phyloP scores from a whole-genome alignment of 2,113 vertebrate species.

The Centropristis striata region DNA sequence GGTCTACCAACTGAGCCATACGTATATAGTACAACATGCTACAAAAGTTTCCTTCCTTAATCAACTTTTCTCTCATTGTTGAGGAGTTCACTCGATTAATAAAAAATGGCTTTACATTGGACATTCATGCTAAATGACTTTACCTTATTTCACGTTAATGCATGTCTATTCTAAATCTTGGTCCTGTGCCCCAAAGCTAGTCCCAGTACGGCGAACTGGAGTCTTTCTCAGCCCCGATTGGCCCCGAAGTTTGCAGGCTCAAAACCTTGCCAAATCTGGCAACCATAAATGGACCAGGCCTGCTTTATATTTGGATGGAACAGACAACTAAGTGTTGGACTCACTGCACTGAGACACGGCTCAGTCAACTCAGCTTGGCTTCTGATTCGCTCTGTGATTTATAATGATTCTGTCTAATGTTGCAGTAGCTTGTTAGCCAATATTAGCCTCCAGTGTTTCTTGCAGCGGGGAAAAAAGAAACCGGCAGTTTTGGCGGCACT shows the following conservation, averaged over 20 bases:
- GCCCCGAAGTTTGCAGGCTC: neutral
- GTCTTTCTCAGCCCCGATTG: neutral
- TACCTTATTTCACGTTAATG: neutral
- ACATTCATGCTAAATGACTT: neutral
- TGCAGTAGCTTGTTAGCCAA: conserved; percentile 1
- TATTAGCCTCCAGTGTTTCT: neutral
- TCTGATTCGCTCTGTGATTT: neutral
- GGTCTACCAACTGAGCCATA: too few species aligned
- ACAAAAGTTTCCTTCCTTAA: neutral
- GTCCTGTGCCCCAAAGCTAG: neutral
- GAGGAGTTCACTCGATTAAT: neutral
- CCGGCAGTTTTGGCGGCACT: too few species aligned
- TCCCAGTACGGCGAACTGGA: neutral
- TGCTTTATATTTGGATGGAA: conserved; percentile 3
- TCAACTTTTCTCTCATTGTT: neutral
- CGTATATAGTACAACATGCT: too few species aligned
- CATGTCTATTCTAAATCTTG: neutral
- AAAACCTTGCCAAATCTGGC: conserved; percentile 17
- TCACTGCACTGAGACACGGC: neutral
- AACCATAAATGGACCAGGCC: neutral
- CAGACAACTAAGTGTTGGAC: conserved; percentile 5
- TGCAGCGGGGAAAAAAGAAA: too few species aligned
- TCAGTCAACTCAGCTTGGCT: neutral
- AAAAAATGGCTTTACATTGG: neutral
- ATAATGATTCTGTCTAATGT: conserved; percentile 12